These are phyloP conservation scores for Cremastinae sp. DNA, from an alignment of 2,888 invertebrate genomes.

Conservation along the genomic window DNA sequence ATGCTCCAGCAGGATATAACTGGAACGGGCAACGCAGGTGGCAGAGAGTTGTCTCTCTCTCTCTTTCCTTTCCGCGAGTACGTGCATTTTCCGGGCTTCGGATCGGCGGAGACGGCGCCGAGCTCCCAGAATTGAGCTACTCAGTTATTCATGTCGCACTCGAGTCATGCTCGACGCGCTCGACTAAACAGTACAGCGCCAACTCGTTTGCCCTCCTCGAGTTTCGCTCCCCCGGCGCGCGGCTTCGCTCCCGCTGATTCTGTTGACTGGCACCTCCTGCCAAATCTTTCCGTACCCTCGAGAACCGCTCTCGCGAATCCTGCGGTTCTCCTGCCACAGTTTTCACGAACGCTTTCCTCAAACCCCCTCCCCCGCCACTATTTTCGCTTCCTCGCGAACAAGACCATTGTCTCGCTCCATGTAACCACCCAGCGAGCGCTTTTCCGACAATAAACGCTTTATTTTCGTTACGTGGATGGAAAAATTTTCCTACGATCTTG, in stretches of 20 bases:
- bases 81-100: constrained; percentile 13
- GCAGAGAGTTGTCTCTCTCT: constrained; percentile 46
- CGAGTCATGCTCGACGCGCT: constrained; percentile 75
- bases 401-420: too few species aligned
- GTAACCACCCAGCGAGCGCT: too few species aligned
- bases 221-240: constrained; percentile 1
- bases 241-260: constrained; percentile 18
- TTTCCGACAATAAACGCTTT: too few species aligned
- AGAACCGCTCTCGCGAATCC: too few species aligned
- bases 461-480: neutral
- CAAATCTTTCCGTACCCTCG: constrained; percentile 29
- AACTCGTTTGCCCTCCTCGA: constrained; percentile 67
- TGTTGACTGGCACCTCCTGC: constrained; percentile 31
- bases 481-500: neutral
- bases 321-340: too few species aligned
- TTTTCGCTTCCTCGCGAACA: too few species aligned
- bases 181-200: constrained; percentile 74
- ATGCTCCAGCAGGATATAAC: constrained; percentile 31
- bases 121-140: constrained; percentile 72
- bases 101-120: constrained; percentile 49
- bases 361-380: too few species aligned
- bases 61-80: constrained; percentile 15
- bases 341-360: too few species aligned
- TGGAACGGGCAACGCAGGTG: constrained; percentile 56
- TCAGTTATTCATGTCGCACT: constrained; percentile 79